phyloP scores from a whole-genome alignment of 2,888 invertebrate genomes.

The Nowickia ferox region DNA sequence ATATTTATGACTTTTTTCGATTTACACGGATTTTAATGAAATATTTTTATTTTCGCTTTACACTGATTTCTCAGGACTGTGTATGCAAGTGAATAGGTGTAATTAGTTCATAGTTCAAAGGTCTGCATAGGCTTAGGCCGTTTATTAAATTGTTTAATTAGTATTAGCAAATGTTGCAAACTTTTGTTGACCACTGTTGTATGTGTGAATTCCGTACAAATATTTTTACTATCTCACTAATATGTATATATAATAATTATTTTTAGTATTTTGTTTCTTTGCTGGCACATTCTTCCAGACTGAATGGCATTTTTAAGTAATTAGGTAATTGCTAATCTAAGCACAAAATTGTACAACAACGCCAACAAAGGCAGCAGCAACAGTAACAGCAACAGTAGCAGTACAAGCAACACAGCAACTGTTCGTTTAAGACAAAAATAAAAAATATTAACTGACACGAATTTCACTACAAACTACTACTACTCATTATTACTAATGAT shows the following conservation, averaged over 20 bases:
- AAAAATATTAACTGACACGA: slow-evolving; percentile 55
- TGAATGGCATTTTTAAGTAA: slow-evolving; percentile 68
- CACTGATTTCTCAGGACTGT: no score
- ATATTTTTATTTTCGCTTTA: no score
- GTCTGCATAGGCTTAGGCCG: background rate
- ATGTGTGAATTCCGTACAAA: slow-evolving; percentile 6
- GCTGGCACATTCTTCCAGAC: slow-evolving; percentile 65
- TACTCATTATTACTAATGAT: slow-evolving; percentile 59
- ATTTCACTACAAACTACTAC: slow-evolving; percentile 36
- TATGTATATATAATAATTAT: slow-evolving; percentile 26
- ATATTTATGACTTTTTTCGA: no score
- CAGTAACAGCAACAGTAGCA: slow-evolving; percentile 5
- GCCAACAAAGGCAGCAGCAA: slow-evolving; percentile 10
- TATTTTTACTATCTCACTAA: slow-evolving; percentile 10
- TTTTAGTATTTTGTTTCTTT: slow-evolving; percentile 28
- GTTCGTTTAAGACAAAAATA: slow-evolving; percentile 9
- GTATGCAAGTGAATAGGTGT: no score
- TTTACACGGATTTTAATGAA: no score
- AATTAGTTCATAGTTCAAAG: background rate
- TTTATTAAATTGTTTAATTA: background rate
- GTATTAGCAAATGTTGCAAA: background rate
- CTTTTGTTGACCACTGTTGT: slow-evolving; percentile 20
- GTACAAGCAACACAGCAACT: background rate
- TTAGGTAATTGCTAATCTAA: slow-evolving; percentile 75
- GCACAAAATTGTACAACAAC: slow-evolving; percentile 49